Conservation (phyloP, 2,888 invertebrate genomes). For the Nipponacmea schrenckii region DNA sequence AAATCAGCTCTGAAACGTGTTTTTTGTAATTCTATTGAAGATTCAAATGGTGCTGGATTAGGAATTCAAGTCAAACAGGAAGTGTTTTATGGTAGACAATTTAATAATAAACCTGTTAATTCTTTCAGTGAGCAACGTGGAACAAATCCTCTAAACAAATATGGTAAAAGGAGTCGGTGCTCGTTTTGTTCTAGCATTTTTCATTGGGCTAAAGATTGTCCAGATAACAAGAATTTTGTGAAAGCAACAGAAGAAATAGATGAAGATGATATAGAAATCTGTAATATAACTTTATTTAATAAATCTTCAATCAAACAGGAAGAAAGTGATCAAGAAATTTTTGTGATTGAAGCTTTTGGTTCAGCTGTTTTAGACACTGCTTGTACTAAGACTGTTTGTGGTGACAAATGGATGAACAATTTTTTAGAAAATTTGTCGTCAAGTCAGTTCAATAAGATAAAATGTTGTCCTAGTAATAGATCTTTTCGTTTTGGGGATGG, state of each 20-base stretch:
- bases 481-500: conserved; percentile 27
- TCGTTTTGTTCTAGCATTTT: conserved; percentile 8
- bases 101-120: background rate
- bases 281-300: background rate
- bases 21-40: background rate
- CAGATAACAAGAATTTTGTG: background rate
- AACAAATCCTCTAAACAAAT: background rate
- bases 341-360: background rate
- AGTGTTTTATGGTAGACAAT: background rate
- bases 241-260: background rate
- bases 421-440: background rate
- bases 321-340: background rate
- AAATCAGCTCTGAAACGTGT: background rate
- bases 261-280: background rate
- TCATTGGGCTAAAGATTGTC: conserved; percentile 23
- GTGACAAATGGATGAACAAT: background rate
- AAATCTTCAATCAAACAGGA: no score
- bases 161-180: background rate
- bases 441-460: conserved; percentile 5
- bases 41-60: background rate
- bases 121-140: background rate
- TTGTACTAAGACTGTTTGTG: background rate
- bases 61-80: background rate
- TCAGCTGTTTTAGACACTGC: background rate
- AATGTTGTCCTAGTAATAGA: conserved; percentile 11